phyloP scores from a whole-genome alignment of 2,113 vertebrate species.

The Synodontis membranacea region DNA sequence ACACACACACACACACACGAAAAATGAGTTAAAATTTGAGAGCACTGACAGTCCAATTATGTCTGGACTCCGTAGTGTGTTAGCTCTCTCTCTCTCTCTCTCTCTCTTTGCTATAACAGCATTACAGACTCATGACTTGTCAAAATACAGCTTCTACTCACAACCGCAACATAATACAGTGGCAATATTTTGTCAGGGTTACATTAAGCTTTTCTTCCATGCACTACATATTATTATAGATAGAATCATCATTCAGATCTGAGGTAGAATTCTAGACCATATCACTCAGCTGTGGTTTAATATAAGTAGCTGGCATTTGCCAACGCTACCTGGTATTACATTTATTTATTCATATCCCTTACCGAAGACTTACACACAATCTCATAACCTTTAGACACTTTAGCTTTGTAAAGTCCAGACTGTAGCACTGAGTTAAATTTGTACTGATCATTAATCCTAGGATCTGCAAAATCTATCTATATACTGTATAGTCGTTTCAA shows the following conservation, averaged over 20 bases:
- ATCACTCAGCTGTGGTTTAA: background rate
- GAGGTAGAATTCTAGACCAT: background rate
- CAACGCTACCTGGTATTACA: background rate
- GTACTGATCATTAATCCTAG: background rate
- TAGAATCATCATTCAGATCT: background rate
- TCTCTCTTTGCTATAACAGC: background rate
- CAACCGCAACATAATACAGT: background rate
- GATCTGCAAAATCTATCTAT: background rate
- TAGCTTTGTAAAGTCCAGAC: background rate
- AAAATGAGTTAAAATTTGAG: too few species aligned
- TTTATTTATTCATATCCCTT: slow-evolving; percentile 5
- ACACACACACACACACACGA: background rate
- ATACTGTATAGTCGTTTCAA: background rate
- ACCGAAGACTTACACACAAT: background rate
- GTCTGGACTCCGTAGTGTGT: background rate
- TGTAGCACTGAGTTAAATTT: background rate
- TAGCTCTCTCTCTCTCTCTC: background rate
- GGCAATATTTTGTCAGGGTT: background rate
- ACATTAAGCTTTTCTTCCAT: background rate
- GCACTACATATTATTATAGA: background rate
- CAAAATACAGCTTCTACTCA: too few species aligned
- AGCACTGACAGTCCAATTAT: too few species aligned
- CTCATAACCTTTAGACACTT: background rate
- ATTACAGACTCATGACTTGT: background rate
- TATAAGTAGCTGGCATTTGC: background rate